Percentiles rank a stretch among this genome's conserved stretches.
Evolutionary conservation across 2,888 invertebrate genomes (phyloP).

Genomic region (Dynastes hyllus): DNA sequence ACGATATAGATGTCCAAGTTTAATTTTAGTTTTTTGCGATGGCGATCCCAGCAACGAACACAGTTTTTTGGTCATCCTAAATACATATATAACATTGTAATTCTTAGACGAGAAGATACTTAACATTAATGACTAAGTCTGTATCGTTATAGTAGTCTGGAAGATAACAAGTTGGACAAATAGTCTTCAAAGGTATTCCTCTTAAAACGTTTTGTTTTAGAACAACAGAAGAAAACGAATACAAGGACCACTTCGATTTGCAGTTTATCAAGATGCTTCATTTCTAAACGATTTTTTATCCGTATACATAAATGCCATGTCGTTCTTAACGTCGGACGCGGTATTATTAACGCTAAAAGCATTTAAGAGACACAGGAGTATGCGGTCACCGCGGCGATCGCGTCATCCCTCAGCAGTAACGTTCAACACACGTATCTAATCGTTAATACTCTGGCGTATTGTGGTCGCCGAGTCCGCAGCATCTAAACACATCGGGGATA

Average conservation of each 20-base stretch:
- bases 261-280: conserved; percentile 43
- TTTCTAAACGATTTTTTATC: conserved; percentile 43
- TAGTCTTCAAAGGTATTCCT: conserved; percentile 30
- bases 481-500: conserved; percentile 13
- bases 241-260: conserved; percentile 35
- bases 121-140: no score
- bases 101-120: no score
- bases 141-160: no score
- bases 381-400: conserved; percentile 26
- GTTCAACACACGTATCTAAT: conserved; percentile 46
- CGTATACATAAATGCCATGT: conserved; percentile 49
- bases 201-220: conserved; percentile 31
- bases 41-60: no score
- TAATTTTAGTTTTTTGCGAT: no score
- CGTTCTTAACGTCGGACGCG: conserved; percentile 22
- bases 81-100: no score
- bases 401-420: conserved; percentile 36
- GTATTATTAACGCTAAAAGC: conserved; percentile 45
- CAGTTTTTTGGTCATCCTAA: no score
- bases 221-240: not conserved
- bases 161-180: not conserved
- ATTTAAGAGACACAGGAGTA: conserved; percentile 34
- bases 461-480: conserved; percentile 35
- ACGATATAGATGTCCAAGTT: no score
- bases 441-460: conserved; percentile 30